Conservation (phyloP, 2,797 vertebrate species). For the Danio albolineatus region DNA sequence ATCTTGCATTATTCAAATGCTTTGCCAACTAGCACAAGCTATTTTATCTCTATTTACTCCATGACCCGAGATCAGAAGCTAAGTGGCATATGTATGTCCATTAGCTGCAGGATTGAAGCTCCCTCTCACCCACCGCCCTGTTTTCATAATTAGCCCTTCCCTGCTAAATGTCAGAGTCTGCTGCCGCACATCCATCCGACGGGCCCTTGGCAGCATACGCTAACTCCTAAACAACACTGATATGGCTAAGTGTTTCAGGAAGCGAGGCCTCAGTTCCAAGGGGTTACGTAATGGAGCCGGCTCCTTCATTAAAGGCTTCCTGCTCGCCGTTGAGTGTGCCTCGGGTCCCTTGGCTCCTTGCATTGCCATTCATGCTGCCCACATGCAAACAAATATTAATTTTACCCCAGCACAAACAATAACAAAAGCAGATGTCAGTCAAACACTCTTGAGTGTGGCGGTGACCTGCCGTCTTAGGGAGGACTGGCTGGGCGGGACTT, state of each 20-base stretch:
- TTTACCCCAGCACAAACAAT: conserved; percentile 64
- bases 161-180: conserved; percentile 64
- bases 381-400: conserved; percentile 68
- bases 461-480: conserved; percentile 38
- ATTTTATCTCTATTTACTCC: conserved; percentile 60
- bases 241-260: conserved; percentile 60
- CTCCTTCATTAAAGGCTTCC: conserved; percentile 66
- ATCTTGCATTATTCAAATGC: conserved; percentile 63
- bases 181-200: conserved; percentile 55
- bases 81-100: conserved; percentile 66
- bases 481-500: conserved; percentile 35
- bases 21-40: conserved; percentile 58
- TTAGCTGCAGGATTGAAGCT: conserved; percentile 61
- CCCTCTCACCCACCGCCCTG: conserved; percentile 54
- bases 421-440: conserved; percentile 66
- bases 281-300: conserved; percentile 61
- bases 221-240: conserved; percentile 65
- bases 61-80: conserved; percentile 58
- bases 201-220: conserved; percentile 64
- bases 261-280: conserved; percentile 57
- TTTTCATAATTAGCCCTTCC: conserved; percentile 64
- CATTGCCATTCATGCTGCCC: conserved; percentile 55
- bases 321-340: conserved; percentile 52
- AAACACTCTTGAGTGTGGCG: conserved; percentile 41
- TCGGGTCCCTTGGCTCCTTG: conserved; percentile 62